Conservation (phyloP, 2,888 invertebrate genomes). For the Conomelus anceps region DNA sequence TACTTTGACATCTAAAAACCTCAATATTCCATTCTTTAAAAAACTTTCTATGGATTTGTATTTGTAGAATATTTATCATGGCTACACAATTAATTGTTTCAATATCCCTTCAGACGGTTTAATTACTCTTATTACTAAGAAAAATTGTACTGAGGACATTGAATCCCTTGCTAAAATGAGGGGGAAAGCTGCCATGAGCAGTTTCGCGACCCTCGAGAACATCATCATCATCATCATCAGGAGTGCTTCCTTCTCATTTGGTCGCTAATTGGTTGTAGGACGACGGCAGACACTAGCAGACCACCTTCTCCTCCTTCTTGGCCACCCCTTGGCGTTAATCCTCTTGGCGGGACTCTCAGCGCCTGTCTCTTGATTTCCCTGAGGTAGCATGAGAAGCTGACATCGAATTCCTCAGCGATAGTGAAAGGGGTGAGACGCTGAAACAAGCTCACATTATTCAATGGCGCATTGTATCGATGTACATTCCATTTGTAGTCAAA, state of each 20-base stretch:
- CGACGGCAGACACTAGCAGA: too few relatives aligned
- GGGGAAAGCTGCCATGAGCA: not conserved
- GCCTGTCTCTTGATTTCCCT: not conserved
- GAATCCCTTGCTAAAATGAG: not conserved
- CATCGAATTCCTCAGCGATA: not conserved
- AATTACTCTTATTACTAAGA: not conserved
- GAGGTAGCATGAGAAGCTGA: too few relatives aligned
- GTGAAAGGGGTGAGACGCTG: not conserved
- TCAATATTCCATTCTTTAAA: too few relatives aligned
- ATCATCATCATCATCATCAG: not conserved
- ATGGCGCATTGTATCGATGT: not conserved
- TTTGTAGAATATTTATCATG: too few relatives aligned
- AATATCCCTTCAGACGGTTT: too few relatives aligned
- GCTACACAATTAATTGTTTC: too few relatives aligned
- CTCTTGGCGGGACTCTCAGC: not conserved
- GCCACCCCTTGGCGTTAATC: not conserved
- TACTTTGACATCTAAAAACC: too few relatives aligned
- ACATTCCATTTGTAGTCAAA: not conserved
- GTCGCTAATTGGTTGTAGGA: not conserved
- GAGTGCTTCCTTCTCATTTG: not conserved
- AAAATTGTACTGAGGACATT: not conserved
- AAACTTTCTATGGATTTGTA: too few relatives aligned
- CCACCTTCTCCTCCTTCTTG: not conserved
- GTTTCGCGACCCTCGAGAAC: not conserved
- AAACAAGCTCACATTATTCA: not conserved